Conservation (phyloP, 2,888 invertebrate genomes). For the Drosophila eohydei region DNA sequence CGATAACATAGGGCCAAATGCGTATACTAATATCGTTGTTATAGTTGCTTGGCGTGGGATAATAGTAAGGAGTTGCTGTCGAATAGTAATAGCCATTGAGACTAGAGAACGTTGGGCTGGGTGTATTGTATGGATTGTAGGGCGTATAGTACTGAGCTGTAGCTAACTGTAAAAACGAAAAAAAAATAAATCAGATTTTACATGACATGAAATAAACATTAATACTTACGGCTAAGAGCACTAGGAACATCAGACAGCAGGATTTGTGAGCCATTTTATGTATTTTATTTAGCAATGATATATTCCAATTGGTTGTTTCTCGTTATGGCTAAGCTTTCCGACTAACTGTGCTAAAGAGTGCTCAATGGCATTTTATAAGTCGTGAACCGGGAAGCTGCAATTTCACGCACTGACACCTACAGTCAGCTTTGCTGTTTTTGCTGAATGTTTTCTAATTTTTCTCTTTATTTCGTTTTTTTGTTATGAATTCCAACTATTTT, state of each 20-base stretch:
- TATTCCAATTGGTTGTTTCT: conserved; percentile 16
- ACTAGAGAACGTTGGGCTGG: conserved; percentile 74
- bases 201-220: background rate
- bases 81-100: conserved; percentile 59
- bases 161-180: conserved; percentile 26
- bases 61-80: conserved; percentile 58
- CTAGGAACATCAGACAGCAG: conserved; percentile 27
- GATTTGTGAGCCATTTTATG: conserved; percentile 35
- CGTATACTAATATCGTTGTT: conserved; percentile 50
- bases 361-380: conserved; percentile 54
- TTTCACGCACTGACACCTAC: conserved; percentile 68
- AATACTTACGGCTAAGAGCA: conserved; percentile 40
- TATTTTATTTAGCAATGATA: background rate
- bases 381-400: conserved; percentile 42
- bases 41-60: conserved; percentile 33
- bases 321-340: conserved; percentile 13
- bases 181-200: fast-evolving
- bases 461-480: background rate
- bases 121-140: conserved; percentile 68
- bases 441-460: conserved; percentile 7
- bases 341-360: conserved; percentile 40
- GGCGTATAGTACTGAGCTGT: conserved; percentile 58
- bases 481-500: background rate
- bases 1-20: conserved; percentile 79
- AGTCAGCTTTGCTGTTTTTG: conserved; percentile 9